Evolutionary conservation across 2,888 invertebrate genomes (phyloP).

Genomic region (Hydriomena furcata): DNA sequence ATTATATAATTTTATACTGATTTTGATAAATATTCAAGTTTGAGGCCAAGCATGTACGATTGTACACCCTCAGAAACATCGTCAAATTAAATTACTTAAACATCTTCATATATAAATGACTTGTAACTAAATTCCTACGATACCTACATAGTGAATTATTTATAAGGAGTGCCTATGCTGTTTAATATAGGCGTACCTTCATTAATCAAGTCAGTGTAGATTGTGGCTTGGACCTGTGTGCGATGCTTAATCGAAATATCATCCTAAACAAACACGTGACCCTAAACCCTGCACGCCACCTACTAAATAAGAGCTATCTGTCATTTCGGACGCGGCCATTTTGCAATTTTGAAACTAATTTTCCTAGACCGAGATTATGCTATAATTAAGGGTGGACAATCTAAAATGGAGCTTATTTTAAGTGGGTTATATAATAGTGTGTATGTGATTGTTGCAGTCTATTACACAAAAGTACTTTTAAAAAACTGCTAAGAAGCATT

Average conservation of each 20-base stretch:
- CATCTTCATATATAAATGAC: neutral
- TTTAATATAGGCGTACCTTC: conserved; percentile 41
- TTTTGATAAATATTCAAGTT: too few relatives aligned
- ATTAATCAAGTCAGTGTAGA: conserved; percentile 60
- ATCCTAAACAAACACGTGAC: conserved; percentile 69
- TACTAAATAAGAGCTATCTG: conserved; percentile 21
- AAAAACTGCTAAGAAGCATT: too few relatives aligned
- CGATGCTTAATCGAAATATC: conserved; percentile 62
- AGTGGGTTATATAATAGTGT: too few relatives aligned
- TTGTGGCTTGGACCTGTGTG: conserved; percentile 45
- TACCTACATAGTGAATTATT: conserved; percentile 40
- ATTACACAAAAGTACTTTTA: too few relatives aligned
- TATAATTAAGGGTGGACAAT: conserved; percentile 4
- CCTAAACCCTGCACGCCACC: conserved; percentile 44
- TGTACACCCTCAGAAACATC: neutral
- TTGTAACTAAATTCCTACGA: conserved; percentile 10
- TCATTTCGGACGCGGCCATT: conserved; percentile 13
- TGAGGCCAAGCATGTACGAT: too few relatives aligned
- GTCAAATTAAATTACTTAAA: conserved; percentile 2
- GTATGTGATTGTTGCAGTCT: too few relatives aligned
- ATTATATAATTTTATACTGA: too few relatives aligned
- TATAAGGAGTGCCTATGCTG: conserved; percentile 34
- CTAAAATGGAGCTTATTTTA: neutral
- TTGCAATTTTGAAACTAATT: conserved; percentile 14
- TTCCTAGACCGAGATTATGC: conserved; percentile 6